Evolutionary conservation across 2,797 vertebrate species (phyloP), one percentile per base, ranked within the genome.

Genomic region (Corythornis leucogaster): DNA sequence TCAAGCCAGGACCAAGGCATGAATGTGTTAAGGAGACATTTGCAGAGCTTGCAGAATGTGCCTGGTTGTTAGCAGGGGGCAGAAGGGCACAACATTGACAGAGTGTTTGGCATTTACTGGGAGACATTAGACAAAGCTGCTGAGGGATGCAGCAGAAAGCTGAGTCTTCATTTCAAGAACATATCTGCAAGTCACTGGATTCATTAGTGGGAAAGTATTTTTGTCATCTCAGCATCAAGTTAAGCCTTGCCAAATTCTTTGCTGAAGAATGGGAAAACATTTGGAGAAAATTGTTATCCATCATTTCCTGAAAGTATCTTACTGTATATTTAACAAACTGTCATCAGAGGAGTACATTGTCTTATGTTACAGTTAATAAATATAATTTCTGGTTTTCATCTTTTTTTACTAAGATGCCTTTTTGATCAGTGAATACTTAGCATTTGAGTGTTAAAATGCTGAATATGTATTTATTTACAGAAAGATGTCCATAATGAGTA

Each of bases 41-140:
- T 83, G 66, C 69, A 85, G 80, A 83, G 58, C 46, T 64, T 91
- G 82, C 66, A 83, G 62, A 67, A 87, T 43, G 45, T 38, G 45
- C 45, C 55, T 85, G 71, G 59, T 76, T 3, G 4, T 77, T 89
- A 85, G 79, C 45, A 70, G 69, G 42, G 51, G 40, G 12, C 64
- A 61, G 78, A 82, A 91, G 85, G 48, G n/a, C 61, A 38, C 35
- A 46, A 30, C 28, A 15, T 6, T 80, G 57, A 63, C 48, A 21
- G 17, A 28, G 58, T 26, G 26, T 85, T 75, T 92, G 76, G 51
- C 42, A 25, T 89, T 87, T 85, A 61, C 58, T 78, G 76, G 38
- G 66, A 74, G 62, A 35, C 0, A 1, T n/a, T 15, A 53, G 69
- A 51, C 61, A 83, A 80, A 85, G 51, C 58, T 85, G 61, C 64